Base-by-base conservation (phyloP, 2,113 vertebrate genomes). In the Syrrhaptes paradoxus region DNA sequence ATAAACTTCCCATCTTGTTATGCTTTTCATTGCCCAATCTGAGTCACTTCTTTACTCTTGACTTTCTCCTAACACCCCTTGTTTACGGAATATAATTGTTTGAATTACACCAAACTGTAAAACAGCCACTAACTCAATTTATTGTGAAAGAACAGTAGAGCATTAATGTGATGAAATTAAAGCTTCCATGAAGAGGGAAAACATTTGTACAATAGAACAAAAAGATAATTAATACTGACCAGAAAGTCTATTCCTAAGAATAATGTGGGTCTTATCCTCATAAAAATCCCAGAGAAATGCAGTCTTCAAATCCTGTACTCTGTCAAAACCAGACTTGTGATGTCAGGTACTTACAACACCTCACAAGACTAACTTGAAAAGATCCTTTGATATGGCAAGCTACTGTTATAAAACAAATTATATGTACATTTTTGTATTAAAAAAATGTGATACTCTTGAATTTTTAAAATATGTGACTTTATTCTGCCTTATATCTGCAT, bases 21-120 rank as follows among this genome's bases (percentile, higher is more conserved):
- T 22, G 34, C 11, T 87, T 80, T 82, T 65, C 21, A 51, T 77
- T 84, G 63, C 51, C 76, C 62, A 54, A 9, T 81, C 46, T 48
- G 15, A 86, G 52, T 6, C 45, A 41, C 19, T 55, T 70, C 36
- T 92, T 85, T 70, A 65, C 55, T 76, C n/a, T 90, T 63, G 29
- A 45, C 13, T 71, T 91, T 78, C 65, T 83, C 21, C 20, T 74
- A 93, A 93, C 17, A 67, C 11, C 24, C 48, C 72, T 18, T 48
- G n/a, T 54, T 63, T 82, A 86, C 21, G 41, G 46, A 68, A 85
- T 68, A 66, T 29, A 70, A 77, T 32, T 58, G 43, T 52, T 63
- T 91, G 66, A 95, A 95, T 81, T 94, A 73, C 45, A 82, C 22
- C 43, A 76, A 65, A 61, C 49, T 34, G n/a, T 84, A 90, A 89